A percentile compares a stretch with the other conserved stretches of the same genome.
phyloP scores from a whole-genome alignment of 2,113 vertebrate genomes.

The Monarcha castaneiventris region DNA sequence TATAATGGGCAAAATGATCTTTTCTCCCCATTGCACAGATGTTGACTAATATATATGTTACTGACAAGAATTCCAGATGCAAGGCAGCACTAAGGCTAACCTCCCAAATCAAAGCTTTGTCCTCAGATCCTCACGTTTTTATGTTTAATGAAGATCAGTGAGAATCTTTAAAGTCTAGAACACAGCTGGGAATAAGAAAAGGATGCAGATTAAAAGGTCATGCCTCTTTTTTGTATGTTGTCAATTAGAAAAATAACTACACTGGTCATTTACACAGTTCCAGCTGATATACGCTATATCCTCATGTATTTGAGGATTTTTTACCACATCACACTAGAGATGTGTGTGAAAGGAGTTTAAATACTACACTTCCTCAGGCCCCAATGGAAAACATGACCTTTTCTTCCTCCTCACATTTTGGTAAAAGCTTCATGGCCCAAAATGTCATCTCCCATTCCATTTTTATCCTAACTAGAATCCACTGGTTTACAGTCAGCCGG shows the following conservation, averaged over 20 bases:
- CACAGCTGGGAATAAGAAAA: conserved; percentile 16
- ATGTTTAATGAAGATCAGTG: neutral
- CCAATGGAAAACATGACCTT: neutral
- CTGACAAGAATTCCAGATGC: conserved; percentile 18
- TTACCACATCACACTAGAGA: neutral
- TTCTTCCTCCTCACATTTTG: neutral
- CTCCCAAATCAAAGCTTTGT: neutral
- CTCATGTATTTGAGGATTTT: neutral
- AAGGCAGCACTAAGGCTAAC: neutral
- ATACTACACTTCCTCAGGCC: conserved; percentile 6
- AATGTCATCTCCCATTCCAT: neutral
- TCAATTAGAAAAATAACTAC: neutral
- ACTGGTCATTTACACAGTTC: neutral
- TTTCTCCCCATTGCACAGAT: neutral
- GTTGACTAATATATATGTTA: neutral
- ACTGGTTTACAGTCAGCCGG: neutral
- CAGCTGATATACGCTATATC: neutral
- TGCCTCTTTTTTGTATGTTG: neutral
- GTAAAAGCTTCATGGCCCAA: neutral
- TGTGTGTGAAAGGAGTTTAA: neutral
- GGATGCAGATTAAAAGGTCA: conserved; percentile 21
- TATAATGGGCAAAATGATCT: neutral
- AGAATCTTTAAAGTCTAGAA: conserved; percentile 1
- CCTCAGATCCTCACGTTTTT: neutral
- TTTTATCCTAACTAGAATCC: conserved; percentile 6